Conservation (phyloP, 35 echinoderm and acorn worm species). For the Heliocidaris erythrogramma region DNA sequence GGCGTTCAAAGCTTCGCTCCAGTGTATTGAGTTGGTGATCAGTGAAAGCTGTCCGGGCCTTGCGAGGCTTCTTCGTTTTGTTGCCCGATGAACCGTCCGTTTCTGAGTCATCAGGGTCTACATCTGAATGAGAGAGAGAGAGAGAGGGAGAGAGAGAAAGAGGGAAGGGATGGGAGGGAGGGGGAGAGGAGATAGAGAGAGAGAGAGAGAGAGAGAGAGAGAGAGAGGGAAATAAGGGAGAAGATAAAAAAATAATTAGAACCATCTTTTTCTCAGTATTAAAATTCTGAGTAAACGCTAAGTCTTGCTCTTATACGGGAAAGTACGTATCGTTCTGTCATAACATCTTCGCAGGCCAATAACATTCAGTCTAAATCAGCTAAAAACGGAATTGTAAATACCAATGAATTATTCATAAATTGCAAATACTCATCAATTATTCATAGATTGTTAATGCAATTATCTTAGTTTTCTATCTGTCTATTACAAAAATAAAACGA, state of each 20-base stretch:
- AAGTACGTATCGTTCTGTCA: not conserved
- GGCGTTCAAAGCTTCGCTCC: constrained; percentile 94
- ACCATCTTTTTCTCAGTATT: no score
- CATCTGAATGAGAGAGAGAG: not conserved
- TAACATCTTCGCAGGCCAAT: not conserved
- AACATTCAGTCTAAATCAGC: no score
- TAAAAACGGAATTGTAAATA: not conserved
- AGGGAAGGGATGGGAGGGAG: not conserved
- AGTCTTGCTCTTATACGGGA: no score
- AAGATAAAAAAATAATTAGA: not conserved
- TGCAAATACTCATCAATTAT: constrained; percentile 7
- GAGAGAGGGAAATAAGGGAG: not conserved
- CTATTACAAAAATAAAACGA: not conserved
- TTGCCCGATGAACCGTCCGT: constrained; percentile 6
- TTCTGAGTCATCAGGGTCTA: constrained; percentile 11
- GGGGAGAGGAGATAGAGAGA: not conserved
- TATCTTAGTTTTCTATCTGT: not conserved
- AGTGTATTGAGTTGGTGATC: constrained; percentile 97
- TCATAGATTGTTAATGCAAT: not conserved
- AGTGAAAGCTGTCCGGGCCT: constrained; percentile 94
- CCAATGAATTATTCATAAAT: not conserved
- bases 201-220: not conserved
- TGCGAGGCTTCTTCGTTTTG: constrained; percentile 90
- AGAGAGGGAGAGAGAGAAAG: not conserved
- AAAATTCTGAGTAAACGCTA: no score